Evolutionary conservation across 2,888 invertebrate genomes (phyloP), one percentile per base, ranked within the genome.

Genomic region (Athripsodes cinereus): DNA sequence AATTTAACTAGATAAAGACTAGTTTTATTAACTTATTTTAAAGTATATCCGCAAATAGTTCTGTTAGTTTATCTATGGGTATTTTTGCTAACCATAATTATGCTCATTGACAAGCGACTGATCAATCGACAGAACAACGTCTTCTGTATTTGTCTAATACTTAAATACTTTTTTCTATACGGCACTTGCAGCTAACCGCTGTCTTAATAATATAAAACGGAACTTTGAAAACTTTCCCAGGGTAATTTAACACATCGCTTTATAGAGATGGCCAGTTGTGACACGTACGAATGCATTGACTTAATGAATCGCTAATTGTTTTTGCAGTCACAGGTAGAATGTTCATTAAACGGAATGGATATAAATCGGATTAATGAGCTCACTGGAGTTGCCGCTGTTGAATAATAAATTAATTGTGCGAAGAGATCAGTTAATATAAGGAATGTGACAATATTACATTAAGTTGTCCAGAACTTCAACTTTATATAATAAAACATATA

Each of bases 241-340:
- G 40, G 16, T 16, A 3, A n/a, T 40, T 40, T 16, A 40, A 13
- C 40, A 40, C 40, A 13, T 26, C 40, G 13, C 40, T 16, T n/a
- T 13, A 16, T 13, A 16, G n/a, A 5, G 40, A 40, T 40, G 40
- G 40, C 13, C 40, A 40, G 8, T n/a, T 13, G 40, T 40, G 40
- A 40, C 40, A 40, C 40, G 16, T 40, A 40, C 40, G 26, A 26
- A 26, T 26, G 26, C 10, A 40, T 16, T 13, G 40, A 40, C n/a
- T 13, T 40, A 40, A 40, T 40, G 40, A 40, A 40, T 40, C 40
- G 40, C 40, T 40, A 40, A 40, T 40, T 40, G 40, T 40, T 40
- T 40, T 16, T 40, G 16, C 40, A 40, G 13, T 40, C 40, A 40
- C 40, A n/a, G 40, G 40, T 40, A 40, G 40, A 40, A 40, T 40